These are phyloP conservation scores for Protodeltote pygarga DNA, from an alignment of 2,888 invertebrate genomes.

Conservation along the genomic window DNA sequence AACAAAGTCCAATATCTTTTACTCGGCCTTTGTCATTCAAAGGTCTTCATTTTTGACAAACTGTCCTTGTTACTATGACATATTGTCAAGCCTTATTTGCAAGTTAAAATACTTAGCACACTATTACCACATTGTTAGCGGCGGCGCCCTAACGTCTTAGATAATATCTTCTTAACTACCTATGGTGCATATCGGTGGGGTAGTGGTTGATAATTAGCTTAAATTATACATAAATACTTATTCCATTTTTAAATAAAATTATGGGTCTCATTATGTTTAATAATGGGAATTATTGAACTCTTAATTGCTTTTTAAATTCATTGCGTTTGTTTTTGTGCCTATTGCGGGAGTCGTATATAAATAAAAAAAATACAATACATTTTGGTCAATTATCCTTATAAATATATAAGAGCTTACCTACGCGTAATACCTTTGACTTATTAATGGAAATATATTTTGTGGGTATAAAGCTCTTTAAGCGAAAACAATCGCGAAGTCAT, in stretches of 20 bases:
- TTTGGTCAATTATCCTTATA: slow-evolving; percentile 10
- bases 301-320: slow-evolving; percentile 23
- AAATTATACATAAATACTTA: slow-evolving; percentile 37
- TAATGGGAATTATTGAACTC: slow-evolving; percentile 13
- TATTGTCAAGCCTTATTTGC: slow-evolving; percentile 15
- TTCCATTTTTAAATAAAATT: slow-evolving; percentile 23
- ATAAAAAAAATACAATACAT: no score
- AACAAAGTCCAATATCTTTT: slow-evolving; percentile 69
- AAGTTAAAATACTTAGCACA: slow-evolving; percentile 24
- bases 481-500: slow-evolving; percentile 68
- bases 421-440: slow-evolving; percentile 16
- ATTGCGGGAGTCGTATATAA: no score
- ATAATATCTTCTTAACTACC: slow-evolving; percentile 38
- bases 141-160: slow-evolving; percentile 40
- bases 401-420: neutral
- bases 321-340: no score
- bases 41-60: slow-evolving; percentile 50
- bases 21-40: slow-evolving; percentile 58
- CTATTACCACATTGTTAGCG: slow-evolving; percentile 40
- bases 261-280: slow-evolving; percentile 26
- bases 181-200: slow-evolving; percentile 37
- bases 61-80: slow-evolving; percentile 16
- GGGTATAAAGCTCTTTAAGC: slow-evolving; percentile 48
- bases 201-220: slow-evolving; percentile 39
- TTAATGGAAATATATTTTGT: slow-evolving; percentile 44